Conservation (phyloP, 2,797 vertebrate species). For the Dallia pectoralis region DNA sequence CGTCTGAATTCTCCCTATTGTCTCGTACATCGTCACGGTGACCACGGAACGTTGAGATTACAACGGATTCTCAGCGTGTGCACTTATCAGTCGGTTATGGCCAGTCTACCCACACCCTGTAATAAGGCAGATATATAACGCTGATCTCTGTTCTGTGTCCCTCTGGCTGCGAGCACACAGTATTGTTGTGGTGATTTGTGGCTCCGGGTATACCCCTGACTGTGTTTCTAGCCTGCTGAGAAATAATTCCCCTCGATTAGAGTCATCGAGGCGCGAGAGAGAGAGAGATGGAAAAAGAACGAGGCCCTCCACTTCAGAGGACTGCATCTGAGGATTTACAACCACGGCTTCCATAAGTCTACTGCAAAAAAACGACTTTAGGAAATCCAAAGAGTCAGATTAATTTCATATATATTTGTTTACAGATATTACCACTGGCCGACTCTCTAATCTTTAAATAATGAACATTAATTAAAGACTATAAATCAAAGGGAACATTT, state of each 20-base stretch:
- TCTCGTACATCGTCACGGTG: background rate
- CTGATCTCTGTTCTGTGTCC: background rate
- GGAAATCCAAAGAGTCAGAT: too few relatives aligned
- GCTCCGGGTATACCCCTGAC: background rate
- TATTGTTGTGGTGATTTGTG: background rate
- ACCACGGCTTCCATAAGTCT: background rate
- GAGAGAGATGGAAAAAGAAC: background rate
- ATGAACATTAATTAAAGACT: too few relatives aligned
- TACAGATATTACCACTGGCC: too few relatives aligned
- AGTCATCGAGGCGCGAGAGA: background rate
- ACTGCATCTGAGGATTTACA: slow-evolving; percentile 21
- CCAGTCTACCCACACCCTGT: background rate
- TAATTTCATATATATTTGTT: too few relatives aligned
- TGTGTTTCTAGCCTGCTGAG: background rate
- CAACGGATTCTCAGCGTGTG: background rate
- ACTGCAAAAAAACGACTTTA: too few relatives aligned
- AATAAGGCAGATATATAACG: background rate
- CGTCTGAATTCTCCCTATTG: background rate
- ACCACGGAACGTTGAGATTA: background rate
- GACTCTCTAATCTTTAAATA: too few relatives aligned
- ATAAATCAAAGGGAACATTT: too few relatives aligned
- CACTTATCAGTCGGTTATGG: too few relatives aligned
- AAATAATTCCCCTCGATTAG: background rate
- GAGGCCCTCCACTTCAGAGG: background rate
- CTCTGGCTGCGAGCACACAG: background rate